phyloP scores from a whole-genome alignment of 2,797 vertebrate genomes.

The Pangasius krempfi region DNA sequence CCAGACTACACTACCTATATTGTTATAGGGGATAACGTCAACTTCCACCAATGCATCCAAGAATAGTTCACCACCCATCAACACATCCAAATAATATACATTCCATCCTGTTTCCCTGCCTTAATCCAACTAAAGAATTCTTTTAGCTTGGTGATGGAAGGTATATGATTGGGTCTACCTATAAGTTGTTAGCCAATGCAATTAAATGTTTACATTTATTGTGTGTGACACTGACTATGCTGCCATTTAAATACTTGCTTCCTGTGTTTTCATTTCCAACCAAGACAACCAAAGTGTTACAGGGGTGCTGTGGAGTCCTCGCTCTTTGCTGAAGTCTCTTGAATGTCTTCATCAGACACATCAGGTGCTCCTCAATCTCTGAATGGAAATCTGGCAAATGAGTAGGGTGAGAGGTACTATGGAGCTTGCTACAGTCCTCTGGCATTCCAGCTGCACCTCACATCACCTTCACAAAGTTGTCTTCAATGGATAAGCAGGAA shows the following conservation, averaged over 20 bases:
- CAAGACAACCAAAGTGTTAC: background rate
- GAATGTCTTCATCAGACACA: background rate
- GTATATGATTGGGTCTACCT: background rate
- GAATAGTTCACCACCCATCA: conserved; percentile 18
- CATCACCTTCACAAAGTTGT: background rate
- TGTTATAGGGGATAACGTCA: conserved; percentile 31
- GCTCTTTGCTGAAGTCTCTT: background rate
- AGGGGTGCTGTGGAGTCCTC: background rate
- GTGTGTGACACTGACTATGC: background rate
- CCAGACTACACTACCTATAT: conserved; percentile 31
- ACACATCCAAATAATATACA: conserved; percentile 21
- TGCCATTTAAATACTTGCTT: background rate
- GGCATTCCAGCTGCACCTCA: background rate
- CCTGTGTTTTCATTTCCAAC: background rate
- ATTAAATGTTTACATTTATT: background rate
- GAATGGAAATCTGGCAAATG: background rate
- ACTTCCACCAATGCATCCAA: conserved; percentile 8
- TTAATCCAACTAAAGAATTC: background rate
- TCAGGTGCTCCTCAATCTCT: background rate
- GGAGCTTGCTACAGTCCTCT: background rate
- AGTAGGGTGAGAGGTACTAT: background rate
- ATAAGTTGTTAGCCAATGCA: conserved; percentile 1
- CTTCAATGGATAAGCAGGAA: background rate
- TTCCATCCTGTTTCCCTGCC: background rate
- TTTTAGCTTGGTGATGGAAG: background rate